Percentiles rank a stretch among this genome's conserved stretches.
Evolutionary conservation across 2,113 vertebrate genomes (phyloP).

Genomic region (Macquaria ambigua): DNA sequence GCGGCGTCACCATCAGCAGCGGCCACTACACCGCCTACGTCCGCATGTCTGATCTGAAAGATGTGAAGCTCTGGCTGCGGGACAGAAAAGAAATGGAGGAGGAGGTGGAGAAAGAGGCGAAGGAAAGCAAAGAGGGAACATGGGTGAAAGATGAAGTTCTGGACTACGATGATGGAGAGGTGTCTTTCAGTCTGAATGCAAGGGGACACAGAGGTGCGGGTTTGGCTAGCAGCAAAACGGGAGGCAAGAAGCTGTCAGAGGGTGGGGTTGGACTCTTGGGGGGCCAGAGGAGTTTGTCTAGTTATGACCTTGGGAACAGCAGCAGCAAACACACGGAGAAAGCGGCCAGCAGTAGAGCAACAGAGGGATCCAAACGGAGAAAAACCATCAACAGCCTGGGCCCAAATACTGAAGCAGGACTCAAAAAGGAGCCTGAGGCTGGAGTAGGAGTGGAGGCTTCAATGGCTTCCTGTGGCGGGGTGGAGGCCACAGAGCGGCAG

Average conservation of each 20-base stretch:
- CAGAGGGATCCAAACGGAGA: slow-evolving; percentile 79
- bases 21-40: slow-evolving; percentile 97
- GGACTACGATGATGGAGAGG: slow-evolving; percentile 89
- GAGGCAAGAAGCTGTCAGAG: slow-evolving; percentile 90
- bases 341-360: slow-evolving; percentile 27
- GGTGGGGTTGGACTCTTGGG: slow-evolving; percentile 90
- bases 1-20: slow-evolving; percentile 96
- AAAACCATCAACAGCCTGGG: slow-evolving; percentile 51
- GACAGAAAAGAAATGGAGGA: slow-evolving; percentile 55
- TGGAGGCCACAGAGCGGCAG: slow-evolving; percentile 57
- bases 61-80: slow-evolving; percentile 74
- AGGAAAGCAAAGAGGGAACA: slow-evolving; percentile 76
- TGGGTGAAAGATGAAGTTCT: slow-evolving; percentile 68
- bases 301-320: slow-evolving; percentile 85
- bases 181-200: slow-evolving; percentile 83
- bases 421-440: slow-evolving; percentile 64
- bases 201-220: slow-evolving; percentile 61
- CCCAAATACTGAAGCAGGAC: slow-evolving; percentile 51
- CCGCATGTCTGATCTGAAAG: slow-evolving; percentile 89
- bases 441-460: slow-evolving; percentile 58
- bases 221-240: slow-evolving; percentile 79
- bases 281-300: slow-evolving; percentile 92
- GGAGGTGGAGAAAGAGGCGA: slow-evolving; percentile 49
- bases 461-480: background rate
- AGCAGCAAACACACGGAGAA: slow-evolving; percentile 87